Evolutionary conservation across 2,797 vertebrate genomes (phyloP).

Genomic region (Aselliscus stoliczkanus): DNA sequence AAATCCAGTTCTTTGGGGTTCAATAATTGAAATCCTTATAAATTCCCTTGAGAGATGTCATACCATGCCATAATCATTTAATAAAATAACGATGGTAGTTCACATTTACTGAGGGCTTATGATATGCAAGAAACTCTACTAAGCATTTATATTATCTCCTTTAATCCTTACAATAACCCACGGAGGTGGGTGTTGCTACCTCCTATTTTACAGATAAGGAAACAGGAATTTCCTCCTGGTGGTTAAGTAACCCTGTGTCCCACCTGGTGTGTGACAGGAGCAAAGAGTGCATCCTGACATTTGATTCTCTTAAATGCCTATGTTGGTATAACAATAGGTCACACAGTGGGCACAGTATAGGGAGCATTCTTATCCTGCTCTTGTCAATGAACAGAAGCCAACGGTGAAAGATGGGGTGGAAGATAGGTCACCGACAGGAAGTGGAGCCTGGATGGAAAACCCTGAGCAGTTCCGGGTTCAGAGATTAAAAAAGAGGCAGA

Average conservation of each 20-base stretch:
- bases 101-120: constrained; percentile 44
- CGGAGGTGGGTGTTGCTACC: constrained; percentile 1
- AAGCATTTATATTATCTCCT: constrained; percentile 43
- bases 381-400: not conserved
- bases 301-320: not conserved
- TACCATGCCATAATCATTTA: constrained; percentile 55
- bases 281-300: not conserved
- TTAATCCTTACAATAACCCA: constrained; percentile 48
- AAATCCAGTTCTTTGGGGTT: not conserved
- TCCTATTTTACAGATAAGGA: constrained; percentile 50
- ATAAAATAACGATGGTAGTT: constrained; percentile 46
- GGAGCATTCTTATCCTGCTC: not conserved
- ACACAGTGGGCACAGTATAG: not conserved
- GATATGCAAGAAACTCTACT: constrained; percentile 29
- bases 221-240: not conserved
- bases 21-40: constrained; percentile 22
- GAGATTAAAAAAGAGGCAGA: not conserved
- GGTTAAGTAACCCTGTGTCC: not conserved
- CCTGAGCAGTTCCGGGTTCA: not conserved
- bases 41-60: constrained; percentile 6
- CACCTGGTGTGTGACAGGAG: not conserved
- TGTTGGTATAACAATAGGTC: not conserved
- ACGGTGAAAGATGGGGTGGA: not conserved
- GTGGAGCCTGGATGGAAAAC: not conserved
- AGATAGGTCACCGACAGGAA: not conserved